phyloP scores from a whole-genome alignment of 2,888 invertebrate species.

The Ophonus ardosiacus region DNA sequence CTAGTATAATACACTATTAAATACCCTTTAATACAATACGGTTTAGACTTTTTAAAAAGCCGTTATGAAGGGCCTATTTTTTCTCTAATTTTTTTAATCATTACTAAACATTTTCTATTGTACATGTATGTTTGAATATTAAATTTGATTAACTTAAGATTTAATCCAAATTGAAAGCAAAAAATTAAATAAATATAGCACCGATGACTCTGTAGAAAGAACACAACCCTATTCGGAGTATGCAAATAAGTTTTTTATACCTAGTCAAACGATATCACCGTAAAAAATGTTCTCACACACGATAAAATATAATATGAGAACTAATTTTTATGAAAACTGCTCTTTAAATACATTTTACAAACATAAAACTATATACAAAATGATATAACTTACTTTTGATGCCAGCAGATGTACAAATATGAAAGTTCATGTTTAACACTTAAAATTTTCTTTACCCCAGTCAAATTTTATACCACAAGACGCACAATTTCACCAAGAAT shows the following conservation, averaged over 20 bases:
- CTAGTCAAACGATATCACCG: slow-evolving; percentile 17
- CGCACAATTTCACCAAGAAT: background rate
- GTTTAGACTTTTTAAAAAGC: background rate
- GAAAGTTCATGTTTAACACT: background rate
- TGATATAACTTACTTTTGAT: too few relatives aligned
- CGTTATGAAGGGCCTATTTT: background rate
- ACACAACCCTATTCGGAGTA: slow-evolving; percentile 17
- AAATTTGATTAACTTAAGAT: slow-evolving; percentile 65
- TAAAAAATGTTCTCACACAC: background rate
- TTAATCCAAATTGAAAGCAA: slow-evolving; percentile 51
- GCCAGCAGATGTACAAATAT: too few relatives aligned
- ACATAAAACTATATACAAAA: too few relatives aligned
- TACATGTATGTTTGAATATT: slow-evolving; percentile 65
- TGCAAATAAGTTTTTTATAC: slow-evolving; percentile 52
- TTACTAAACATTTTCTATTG: slow-evolving; percentile 67
- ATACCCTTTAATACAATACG: background rate
- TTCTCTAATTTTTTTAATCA: slow-evolving; percentile 58
- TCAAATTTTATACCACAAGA: background rate
- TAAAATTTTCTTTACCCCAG: background rate
- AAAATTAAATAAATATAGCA: slow-evolving; percentile 65
- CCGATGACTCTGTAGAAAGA: slow-evolving; percentile 48
- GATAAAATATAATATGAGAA: background rate
- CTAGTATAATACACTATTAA: background rate
- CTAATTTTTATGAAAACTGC: too few relatives aligned
- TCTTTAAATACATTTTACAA: too few relatives aligned